Conservation (phyloP, 2,888 invertebrate species). For the Rhingia campestris region DNA sequence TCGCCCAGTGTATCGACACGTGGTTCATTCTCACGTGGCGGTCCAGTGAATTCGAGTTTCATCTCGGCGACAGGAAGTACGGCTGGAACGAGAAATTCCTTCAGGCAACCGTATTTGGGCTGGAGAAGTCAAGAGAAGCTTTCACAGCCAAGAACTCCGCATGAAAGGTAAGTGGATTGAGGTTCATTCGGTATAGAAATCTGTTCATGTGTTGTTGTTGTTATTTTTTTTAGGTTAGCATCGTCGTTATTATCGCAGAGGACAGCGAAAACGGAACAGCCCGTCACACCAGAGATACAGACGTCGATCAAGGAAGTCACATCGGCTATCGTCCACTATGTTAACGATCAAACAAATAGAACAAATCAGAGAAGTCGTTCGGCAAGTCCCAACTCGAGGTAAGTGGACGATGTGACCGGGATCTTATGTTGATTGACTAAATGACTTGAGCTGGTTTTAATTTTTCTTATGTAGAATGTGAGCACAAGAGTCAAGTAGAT, state of each 20-base stretch:
- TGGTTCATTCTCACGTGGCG: conserved; percentile 87
- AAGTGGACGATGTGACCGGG: conserved; percentile 69
- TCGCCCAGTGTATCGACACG: conserved; percentile 89
- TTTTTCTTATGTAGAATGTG: conserved; percentile 58
- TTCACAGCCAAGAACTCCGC: conserved; percentile 91
- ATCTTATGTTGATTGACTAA: conserved; percentile 1
- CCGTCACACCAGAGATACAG: conserved; percentile 87
- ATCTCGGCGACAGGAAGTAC: conserved; percentile 87
- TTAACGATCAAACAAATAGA: conserved; percentile 88
- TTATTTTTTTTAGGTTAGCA: conserved; percentile 84
- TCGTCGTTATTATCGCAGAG: conserved; percentile 86
- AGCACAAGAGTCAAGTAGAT: conserved; percentile 63
- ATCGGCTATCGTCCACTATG: conserved; percentile 95
- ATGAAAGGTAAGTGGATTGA: conserved; percentile 86
- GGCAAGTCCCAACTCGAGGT: conserved; percentile 83
- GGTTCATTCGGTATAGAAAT: background rate
- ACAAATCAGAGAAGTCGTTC: conserved; percentile 82
- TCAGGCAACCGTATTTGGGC: conserved; percentile 94
- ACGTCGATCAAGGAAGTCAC: conserved; percentile 96
- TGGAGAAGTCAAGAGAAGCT: conserved; percentile 95
- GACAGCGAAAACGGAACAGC: conserved; percentile 78
- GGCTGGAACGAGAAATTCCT: conserved; percentile 85
- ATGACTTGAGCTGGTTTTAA: conserved; percentile 25
- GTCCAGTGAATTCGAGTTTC: conserved; percentile 82
- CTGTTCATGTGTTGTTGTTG: background rate